Base-by-base conservation (phyloP, 2,113 vertebrate species). In the Aviceda subcristata region DNA sequence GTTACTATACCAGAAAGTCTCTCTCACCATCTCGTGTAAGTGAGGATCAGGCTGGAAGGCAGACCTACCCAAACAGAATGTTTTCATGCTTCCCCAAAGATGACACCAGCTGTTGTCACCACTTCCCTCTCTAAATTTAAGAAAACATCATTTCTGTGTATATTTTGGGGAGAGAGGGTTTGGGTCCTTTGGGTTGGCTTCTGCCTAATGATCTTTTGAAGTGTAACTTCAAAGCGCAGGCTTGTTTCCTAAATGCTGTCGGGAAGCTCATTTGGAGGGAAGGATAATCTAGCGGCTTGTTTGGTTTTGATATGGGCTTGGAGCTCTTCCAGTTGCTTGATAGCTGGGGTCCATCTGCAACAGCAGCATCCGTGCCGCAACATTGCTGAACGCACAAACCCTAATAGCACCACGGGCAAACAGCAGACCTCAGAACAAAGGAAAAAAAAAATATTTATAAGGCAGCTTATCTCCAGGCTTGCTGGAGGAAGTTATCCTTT, bases 191-290 rank as follows among this genome's bases (percentile, higher is more conserved):
- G 1, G 60, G 72, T 62, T 92, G 86, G 34, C 86, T 92, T 81
- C 83, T 94, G 86, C 83, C 39, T 83, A 46, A 38, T 1, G 1
- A 27, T 83, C 88, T 93, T 97, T 84, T 94, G 91, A 95, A 91
- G 83, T 91, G 55, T 55, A 72, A 39, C 90, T 93, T 97, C 94
- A 97, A 96, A 94, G 93, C 17, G 0, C 34, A 29, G 78, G 53
- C 86, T 92, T 45, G 82, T 86, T 97, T 90, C 78, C 92, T 83
- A 50, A 60, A 32, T 6, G 1, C 92, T 79, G 84, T 78, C 20
- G 57, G 87, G 74, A 87, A 73, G 80, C 91, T 83, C 2, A 0
- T 64, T 91, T 0, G 3, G 88, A 73, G 78, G 74, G 92, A 76
- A 67, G 85, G 62, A 79, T 90, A 60, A 79, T 88, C 45, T 36